phyloP scores from a whole-genome alignment of 2,797 vertebrate species.

The Falco columbarius region DNA sequence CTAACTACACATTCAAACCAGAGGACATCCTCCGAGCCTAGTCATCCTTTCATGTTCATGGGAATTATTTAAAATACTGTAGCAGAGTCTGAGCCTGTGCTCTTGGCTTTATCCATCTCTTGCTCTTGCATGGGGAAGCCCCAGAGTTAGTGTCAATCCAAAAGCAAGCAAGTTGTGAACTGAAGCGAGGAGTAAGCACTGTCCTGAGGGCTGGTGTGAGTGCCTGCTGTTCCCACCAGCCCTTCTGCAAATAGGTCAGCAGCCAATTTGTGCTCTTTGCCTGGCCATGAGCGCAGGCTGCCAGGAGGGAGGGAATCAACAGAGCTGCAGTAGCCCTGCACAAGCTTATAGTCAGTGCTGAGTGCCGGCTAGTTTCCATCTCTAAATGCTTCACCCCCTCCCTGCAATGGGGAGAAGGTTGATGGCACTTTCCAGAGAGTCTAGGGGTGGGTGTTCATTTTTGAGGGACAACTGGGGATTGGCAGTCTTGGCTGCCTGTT shows the following conservation, averaged over 20 bases:
- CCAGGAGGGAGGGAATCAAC: not conserved
- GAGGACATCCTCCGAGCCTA: not conserved
- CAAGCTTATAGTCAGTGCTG: not conserved
- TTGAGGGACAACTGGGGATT: not conserved
- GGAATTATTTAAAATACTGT: not conserved
- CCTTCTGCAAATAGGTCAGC: not conserved
- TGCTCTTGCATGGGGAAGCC: accelerated
- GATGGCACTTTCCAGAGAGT: accelerated
- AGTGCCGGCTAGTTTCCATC: not conserved
- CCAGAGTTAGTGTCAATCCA: accelerated
- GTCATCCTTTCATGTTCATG: not conserved
- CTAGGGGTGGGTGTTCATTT: accelerated
- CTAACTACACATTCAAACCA: not conserved
- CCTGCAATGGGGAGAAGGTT: not conserved
- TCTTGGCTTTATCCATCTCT: not conserved
- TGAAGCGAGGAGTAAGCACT: not conserved
- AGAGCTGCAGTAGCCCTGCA: not conserved
- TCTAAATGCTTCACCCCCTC: not conserved
- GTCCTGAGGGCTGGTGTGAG: not conserved
- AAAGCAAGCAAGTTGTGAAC: not conserved
- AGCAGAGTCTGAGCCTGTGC: not conserved
- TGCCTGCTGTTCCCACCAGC: not conserved
- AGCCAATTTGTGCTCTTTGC: not conserved
- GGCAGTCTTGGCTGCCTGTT: not conserved
- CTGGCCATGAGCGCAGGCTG: accelerated